Conservation (phyloP, 1,140 invertebrate genomes). For the Lepidurus packardi region DNA sequence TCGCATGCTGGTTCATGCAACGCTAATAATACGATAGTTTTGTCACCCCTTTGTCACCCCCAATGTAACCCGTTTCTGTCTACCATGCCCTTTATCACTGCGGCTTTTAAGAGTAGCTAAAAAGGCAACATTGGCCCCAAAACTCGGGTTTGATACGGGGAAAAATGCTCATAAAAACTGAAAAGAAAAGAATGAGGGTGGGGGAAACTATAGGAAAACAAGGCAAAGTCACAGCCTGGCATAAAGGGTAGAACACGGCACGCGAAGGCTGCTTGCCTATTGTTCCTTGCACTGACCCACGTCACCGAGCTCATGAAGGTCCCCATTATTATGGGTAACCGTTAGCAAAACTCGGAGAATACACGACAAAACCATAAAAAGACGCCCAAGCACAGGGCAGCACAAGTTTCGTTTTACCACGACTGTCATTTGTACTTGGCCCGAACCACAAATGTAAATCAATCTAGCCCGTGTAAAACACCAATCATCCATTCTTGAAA, state of each 20-base stretch:
- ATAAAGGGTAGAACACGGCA: conserved; percentile 2
- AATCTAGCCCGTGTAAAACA: conserved; percentile 15
- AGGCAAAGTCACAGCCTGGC: background rate
- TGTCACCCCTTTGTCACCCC: conserved; percentile 13
- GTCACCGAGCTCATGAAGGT: conserved; percentile 18
- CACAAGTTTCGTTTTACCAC: background rate
- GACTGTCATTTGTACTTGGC: conserved; percentile 9
- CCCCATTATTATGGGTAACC: background rate
- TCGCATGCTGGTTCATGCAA: background rate
- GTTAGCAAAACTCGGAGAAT: background rate
- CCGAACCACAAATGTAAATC: background rate
- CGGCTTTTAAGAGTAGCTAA: background rate
- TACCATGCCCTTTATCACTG: background rate
- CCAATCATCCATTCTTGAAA: conserved; percentile 10
- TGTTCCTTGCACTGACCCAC: conserved; percentile 17
- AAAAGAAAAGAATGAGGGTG: background rate
- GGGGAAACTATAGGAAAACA: background rate
- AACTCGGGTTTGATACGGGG: background rate
- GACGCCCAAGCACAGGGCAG: background rate
- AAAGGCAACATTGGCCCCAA: conserved; percentile 11
- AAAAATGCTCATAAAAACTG: background rate
- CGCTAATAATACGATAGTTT: background rate
- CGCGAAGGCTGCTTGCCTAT: conserved; percentile 7
- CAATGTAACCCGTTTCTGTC: background rate
- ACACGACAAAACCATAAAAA: conserved; percentile 16